Evolutionary conservation across 2,113 vertebrate species (phyloP), one percentile per base, ranked within the genome.

Genomic region (Crotophaga sulcirostris): DNA sequence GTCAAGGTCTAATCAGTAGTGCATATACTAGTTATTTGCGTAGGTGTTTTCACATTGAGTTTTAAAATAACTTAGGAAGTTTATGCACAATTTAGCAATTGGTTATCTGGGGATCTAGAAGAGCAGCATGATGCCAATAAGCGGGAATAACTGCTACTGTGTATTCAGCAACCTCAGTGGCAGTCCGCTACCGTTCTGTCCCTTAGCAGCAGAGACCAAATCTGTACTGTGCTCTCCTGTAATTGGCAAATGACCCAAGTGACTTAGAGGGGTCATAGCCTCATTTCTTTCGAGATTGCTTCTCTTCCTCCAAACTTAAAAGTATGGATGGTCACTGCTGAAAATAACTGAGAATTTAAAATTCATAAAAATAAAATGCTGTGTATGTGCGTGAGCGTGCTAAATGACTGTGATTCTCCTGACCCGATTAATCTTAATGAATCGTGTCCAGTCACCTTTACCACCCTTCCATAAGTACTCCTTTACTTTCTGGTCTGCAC

Each of bases 81-180:
- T 92, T 76, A 95, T 63, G 77, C 82, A 78, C 85, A 92, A 66
- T 94, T 96, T 89, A 84, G 21, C 80, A 94, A 73, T 84, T 78
- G 74, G 56, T 78, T 95, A 64, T 59, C 78, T 94, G 64, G 62
- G 52, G 55, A 92, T 75, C 59, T 67, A 64, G 44, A 72, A 63
- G 29, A 95, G 25, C 59, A 88, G 52, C 3, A 0, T 56, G 64
- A 66, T 89, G 70, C 70, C 49, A 84, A 6, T 70, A 76, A 85
- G 19, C 17, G n/a, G 64, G 23, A 89, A 94, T 89, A 89, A 91
- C 77, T 66, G 69, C 68, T 78, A 21, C 77, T 84, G 60, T 91
- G 56, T 66, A 92, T 59, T 83, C 72, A 84, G 56, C 73, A 95
- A 16, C 38, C 55, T 91, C 9, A 0, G 17, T 60, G 24, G 25